Percentiles rank a stretch among this genome's conserved stretches.
Evolutionary conservation across 2,888 invertebrate species (phyloP).

Genomic region (Trissoscelio sp.): DNA sequence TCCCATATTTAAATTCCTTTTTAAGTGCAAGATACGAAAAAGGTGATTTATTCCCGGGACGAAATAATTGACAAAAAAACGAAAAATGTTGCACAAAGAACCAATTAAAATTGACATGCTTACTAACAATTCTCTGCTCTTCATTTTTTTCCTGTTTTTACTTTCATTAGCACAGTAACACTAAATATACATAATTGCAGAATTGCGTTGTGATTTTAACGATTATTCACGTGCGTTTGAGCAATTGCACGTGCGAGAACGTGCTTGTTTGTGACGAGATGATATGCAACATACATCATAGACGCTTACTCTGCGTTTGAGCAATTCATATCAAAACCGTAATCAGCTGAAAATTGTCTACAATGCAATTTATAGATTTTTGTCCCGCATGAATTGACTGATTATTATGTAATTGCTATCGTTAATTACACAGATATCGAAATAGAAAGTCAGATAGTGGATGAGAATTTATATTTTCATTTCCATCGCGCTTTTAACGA

Average conservation of each 20-base stretch:
- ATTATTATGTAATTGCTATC: neutral
- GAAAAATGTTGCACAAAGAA: no score
- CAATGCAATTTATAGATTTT: conserved; percentile 27
- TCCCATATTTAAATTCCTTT: conserved; percentile 35
- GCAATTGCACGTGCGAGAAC: conserved; percentile 59
- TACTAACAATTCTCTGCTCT: no score
- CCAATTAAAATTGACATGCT: no score
- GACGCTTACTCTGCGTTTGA: conserved; percentile 40
- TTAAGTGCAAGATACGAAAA: conserved; percentile 38
- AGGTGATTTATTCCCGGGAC: no score
- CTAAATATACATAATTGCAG: conserved; percentile 19
- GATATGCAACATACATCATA: conserved; percentile 53
- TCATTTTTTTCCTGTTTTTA: conserved; percentile 6
- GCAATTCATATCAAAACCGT: conserved; percentile 55
- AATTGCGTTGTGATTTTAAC: conserved; percentile 49
- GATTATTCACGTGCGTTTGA: conserved; percentile 55
- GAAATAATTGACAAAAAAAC: no score
- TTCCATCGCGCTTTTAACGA: neutral
- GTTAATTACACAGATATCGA: neutral
- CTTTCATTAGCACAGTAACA: conserved; percentile 17
- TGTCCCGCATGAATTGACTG: neutral
- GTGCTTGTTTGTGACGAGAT: conserved; percentile 56
- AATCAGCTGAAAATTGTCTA: conserved; percentile 53
- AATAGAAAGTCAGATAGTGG: neutral
- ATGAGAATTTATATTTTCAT: neutral